Evolutionary conservation across 92 coral and sea anemone genomes (phyloP).

Genomic region (Palythoa heliodiscus): DNA sequence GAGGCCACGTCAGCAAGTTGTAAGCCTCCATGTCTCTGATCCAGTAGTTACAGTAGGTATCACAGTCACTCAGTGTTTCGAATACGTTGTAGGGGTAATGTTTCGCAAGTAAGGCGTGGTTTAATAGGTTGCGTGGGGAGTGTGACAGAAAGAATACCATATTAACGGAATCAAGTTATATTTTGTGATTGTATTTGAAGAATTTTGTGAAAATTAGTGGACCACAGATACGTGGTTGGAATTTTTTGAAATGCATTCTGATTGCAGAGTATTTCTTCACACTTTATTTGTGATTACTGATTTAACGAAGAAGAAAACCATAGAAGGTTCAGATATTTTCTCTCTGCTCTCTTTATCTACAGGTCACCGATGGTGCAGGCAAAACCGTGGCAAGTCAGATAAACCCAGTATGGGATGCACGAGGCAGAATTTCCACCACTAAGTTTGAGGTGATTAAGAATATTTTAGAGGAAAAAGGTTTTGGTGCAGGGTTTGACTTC

Average conservation of each 20-base stretch:
- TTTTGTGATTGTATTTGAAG: no score
- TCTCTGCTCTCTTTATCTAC: neutral
- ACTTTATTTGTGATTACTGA: no score
- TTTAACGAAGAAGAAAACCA: no score
- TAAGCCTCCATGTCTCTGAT: constrained; percentile 85
- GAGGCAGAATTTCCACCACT: constrained; percentile 66
- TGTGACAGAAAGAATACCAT: neutral
- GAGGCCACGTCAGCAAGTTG: constrained; percentile 81
- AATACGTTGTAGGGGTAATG: neutral
- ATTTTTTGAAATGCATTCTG: no score
- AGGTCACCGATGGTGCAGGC: constrained; percentile 88
- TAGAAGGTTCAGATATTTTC: no score
- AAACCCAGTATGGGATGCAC: constrained; percentile 82
- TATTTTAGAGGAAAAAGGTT: neutral
- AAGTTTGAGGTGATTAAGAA: constrained; percentile 68
- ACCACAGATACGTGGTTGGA: no score
- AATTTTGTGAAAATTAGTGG: no score
- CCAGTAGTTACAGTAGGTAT: constrained; percentile 77
- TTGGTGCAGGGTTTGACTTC: no score
- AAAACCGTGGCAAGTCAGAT: constrained; percentile 83
- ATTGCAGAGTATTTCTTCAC: no score
- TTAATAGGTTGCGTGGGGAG: neutral
- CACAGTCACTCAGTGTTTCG: no score
- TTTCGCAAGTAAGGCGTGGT: neutral
- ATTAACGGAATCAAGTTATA: neutral